Evolutionary conservation across 2,113 vertebrate species (phyloP).

Genomic region (Xenopus tropicalis): DNA sequence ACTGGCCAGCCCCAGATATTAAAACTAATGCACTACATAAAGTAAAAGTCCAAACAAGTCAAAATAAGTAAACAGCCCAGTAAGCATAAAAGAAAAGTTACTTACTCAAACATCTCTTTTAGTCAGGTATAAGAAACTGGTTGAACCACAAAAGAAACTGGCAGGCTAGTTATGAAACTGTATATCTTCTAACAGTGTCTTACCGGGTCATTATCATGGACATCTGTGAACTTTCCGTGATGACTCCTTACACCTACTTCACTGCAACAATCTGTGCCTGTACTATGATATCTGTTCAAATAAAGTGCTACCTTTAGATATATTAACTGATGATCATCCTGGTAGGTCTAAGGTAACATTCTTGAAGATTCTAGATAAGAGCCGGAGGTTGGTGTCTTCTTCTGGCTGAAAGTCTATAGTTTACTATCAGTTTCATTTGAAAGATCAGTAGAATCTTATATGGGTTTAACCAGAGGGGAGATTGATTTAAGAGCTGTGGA

Average conservation of each 20-base stretch:
- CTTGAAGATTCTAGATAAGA: slow-evolving; percentile 35
- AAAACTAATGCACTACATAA: too few species aligned
- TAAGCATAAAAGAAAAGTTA: too few species aligned
- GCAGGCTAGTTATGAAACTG: too few species aligned
- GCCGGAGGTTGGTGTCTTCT: slow-evolving; percentile 27
- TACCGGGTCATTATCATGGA: not conserved
- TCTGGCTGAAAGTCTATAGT: slow-evolving; percentile 42
- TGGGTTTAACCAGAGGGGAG: slow-evolving; percentile 36
- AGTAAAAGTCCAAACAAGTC: too few species aligned
- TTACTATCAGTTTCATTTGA: slow-evolving; percentile 37
- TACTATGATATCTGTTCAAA: slow-evolving; percentile 23
- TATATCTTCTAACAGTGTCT: not conserved
- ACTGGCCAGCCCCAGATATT: too few species aligned
- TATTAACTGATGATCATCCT: slow-evolving; percentile 27
- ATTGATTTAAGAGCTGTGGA: slow-evolving; percentile 15
- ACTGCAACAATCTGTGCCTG: slow-evolving; percentile 31
- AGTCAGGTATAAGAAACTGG: not conserved
- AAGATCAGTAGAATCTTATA: slow-evolving; percentile 35
- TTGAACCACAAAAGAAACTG: not conserved
- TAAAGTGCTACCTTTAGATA: slow-evolving; percentile 8
- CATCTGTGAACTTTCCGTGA: slow-evolving; percentile 4
- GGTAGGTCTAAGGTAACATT: slow-evolving; percentile 37
- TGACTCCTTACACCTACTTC: not conserved
- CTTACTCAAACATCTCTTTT: too few species aligned
- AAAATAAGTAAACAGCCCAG: too few species aligned